Percentiles rank a stretch among this genome's conserved stretches.
Conservation (phyloP, 2,797 vertebrate species). For the Psittacula derbiana region DNA sequence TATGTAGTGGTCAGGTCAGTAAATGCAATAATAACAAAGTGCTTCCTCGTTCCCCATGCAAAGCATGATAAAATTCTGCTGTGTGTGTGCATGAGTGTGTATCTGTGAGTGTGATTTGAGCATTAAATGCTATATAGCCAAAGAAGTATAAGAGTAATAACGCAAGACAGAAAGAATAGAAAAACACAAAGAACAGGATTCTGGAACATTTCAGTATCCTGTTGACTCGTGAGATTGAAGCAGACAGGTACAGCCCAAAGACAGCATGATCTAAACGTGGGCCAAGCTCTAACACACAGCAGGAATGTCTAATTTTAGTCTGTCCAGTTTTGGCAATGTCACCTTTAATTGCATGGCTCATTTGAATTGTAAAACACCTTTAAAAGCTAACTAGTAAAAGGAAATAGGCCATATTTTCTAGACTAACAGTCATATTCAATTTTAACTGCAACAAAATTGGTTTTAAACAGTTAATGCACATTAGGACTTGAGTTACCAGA, state of each 20-base stretch:
- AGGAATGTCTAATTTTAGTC: constrained; percentile 61
- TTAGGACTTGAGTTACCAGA: not conserved
- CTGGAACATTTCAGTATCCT: constrained; percentile 64
- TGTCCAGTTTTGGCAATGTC: constrained; percentile 64
- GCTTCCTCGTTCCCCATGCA: not conserved
- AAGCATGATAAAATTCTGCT: not conserved
- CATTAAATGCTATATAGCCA: not conserved
- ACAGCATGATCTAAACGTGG: constrained; percentile 42
- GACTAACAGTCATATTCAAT: constrained; percentile 49
- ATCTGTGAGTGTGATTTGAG: not conserved
- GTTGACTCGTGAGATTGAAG: constrained; percentile 59
- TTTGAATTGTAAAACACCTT: constrained; percentile 70
- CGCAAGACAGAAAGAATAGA: constrained; percentile 4
- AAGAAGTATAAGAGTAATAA: not conserved
- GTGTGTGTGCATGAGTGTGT: accelerated
- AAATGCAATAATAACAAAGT: accelerated
- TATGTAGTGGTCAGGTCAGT: not conserved
- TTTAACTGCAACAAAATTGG: constrained; percentile 28
- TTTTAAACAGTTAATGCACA: constrained; percentile 38
- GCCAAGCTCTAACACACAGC: constrained; percentile 62
- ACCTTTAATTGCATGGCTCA: constrained; percentile 65
- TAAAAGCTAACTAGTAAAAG: constrained; percentile 63
- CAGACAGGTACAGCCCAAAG: constrained; percentile 68
- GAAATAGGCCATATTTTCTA: constrained; percentile 59
- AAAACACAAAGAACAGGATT: constrained; percentile 31